Percentiles rank a stretch among this genome's conserved stretches.
These are phyloP conservation scores for Martes flavigula DNA, from an alignment of 2,797 vertebrate genomes.

Conservation along the genomic window DNA sequence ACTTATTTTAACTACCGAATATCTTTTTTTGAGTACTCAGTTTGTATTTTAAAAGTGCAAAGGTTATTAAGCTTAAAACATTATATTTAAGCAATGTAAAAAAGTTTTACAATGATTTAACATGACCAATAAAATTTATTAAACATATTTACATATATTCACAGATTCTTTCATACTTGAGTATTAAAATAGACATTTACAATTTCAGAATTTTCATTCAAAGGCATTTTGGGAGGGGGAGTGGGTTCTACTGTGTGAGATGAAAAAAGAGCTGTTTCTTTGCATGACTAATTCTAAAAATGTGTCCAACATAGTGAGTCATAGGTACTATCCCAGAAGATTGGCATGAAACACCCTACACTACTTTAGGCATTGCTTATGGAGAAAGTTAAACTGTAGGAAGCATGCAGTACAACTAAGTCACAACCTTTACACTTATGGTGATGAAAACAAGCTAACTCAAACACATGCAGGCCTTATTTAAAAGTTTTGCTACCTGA, in stretches of 20 bases:
- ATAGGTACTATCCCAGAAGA: constrained; percentile 85
- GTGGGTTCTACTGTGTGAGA: constrained; percentile 95
- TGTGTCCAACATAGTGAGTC: constrained; percentile 81
- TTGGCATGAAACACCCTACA: constrained; percentile 87
- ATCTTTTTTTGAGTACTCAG: constrained; percentile 50
- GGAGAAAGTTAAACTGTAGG: constrained; percentile 88
- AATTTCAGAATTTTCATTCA: constrained; percentile 98
- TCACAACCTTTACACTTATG: constrained; percentile 89
- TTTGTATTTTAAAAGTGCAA: constrained; percentile 80
- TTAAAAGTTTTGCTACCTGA: constrained; percentile 85
- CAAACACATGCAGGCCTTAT: constrained; percentile 93
- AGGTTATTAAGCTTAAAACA: constrained; percentile 75
- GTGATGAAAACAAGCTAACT: constrained; percentile 88
- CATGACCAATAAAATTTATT: constrained; percentile 99
- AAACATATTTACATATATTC: constrained; percentile 99
- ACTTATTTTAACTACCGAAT: constrained; percentile 70
- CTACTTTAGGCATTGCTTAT: constrained; percentile 87
- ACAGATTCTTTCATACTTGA: constrained; percentile 97
- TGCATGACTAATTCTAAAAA: constrained; percentile 89
- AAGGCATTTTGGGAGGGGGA: constrained; percentile 93
- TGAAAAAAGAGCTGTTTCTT: constrained; percentile 86
- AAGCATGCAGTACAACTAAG: constrained; percentile 94
- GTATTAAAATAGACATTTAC: constrained; percentile 99
- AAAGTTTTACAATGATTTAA: constrained; percentile 86
- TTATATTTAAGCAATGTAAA: constrained; percentile 75